phyloP scores from a whole-genome alignment of 2,113 vertebrate species.

The Agapornis roseicollis region DNA sequence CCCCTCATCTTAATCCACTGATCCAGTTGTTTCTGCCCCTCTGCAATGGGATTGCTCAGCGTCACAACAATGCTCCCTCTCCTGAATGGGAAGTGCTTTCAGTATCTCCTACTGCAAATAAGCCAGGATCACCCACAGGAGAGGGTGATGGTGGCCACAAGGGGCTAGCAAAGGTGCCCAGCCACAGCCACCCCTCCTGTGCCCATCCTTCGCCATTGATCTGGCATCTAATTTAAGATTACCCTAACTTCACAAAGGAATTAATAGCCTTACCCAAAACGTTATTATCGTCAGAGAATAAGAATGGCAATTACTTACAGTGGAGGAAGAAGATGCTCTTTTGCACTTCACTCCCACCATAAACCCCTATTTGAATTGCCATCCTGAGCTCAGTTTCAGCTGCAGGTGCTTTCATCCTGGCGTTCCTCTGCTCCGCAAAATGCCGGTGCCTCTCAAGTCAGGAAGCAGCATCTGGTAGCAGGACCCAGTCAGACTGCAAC shows the following conservation, averaged over 20 bases:
- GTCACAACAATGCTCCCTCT: not conserved
- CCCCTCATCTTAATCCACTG: not conserved
- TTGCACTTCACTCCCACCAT: not conserved
- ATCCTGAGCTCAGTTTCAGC: not conserved
- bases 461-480: not conserved
- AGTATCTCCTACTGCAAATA: not conserved
- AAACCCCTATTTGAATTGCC: not conserved
- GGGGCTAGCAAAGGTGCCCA: not conserved
- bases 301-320: not conserved
- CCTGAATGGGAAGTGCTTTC: not conserved
- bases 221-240: not conserved
- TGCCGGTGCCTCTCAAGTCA: not conserved
- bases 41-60: not conserved
- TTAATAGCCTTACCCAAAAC: not conserved
- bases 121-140: not conserved
- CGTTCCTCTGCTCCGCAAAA: not conserved
- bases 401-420: conserved; percentile 27
- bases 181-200: rapidly evolving
- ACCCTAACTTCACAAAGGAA: not conserved
- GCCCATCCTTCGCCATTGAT: not conserved
- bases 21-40: not conserved
- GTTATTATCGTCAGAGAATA: not conserved
- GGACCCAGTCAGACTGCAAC: conserved; percentile 14
- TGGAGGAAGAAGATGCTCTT: not conserved
- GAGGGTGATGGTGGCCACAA: not conserved